Evolutionary conservation across 2,113 vertebrate genomes (phyloP).

Genomic region (Odocoileus virginianus): DNA sequence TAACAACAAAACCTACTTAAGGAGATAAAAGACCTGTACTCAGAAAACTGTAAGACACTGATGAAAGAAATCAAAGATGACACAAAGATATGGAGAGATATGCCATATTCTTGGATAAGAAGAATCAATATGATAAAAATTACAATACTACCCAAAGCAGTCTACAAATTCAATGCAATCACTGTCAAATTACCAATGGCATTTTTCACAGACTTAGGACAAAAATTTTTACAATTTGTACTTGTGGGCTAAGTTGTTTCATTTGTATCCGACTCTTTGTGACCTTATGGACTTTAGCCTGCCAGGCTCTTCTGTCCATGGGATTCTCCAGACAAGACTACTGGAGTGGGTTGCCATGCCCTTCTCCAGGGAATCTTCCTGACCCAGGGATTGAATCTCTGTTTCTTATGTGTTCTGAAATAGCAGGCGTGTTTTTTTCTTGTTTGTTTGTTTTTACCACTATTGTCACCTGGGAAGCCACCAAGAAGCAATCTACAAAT

Average conservation of each 20-base stretch:
- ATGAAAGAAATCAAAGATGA: no score
- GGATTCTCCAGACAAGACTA: neutral
- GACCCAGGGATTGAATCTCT: neutral
- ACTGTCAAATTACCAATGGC: neutral
- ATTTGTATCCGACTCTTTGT: neutral
- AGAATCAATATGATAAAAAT: no score
- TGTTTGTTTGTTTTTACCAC: neutral
- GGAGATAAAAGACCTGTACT: no score
- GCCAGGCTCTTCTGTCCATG: neutral
- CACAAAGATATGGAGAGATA: no score
- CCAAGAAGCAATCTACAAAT: neutral
- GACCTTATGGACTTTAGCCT: neutral
- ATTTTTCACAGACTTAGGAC: neutral
- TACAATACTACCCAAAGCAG: no score
- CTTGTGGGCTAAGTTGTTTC: neutral
- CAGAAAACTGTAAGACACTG: no score
- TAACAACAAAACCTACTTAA: no score
- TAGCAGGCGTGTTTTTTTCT: neutral
- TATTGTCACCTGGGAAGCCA: neutral
- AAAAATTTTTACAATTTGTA: neutral
- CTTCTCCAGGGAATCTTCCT: neutral
- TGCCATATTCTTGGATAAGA: no score
- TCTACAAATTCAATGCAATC: neutral
- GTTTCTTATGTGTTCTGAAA: neutral
- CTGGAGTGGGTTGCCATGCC: neutral